Percentiles rank a stretch among this genome's conserved stretches.
Evolutionary conservation across 2,113 vertebrate species (phyloP).

Genomic region (Rhegmatorhina hoffmannsi): DNA sequence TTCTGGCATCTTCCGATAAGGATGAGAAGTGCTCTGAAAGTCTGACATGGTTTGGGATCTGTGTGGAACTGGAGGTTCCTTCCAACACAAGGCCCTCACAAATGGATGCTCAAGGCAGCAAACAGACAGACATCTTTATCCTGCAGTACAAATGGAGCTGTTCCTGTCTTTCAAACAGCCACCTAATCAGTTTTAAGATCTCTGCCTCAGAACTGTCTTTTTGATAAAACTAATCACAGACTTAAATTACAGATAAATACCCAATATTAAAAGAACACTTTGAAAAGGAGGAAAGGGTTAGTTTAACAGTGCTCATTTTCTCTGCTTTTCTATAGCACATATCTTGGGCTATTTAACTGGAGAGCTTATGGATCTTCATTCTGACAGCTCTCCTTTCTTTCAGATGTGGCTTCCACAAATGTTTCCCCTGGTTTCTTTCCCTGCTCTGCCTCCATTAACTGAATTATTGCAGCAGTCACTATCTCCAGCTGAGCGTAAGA

Average conservation of each 20-base stretch:
- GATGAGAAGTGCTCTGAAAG: background rate
- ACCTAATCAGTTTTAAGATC: slow-evolving; percentile 50
- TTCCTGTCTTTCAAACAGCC: slow-evolving; percentile 33
- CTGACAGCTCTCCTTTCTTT: slow-evolving; percentile 43
- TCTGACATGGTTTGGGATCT: background rate
- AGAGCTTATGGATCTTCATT: slow-evolving; percentile 23
- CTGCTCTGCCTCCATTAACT: background rate
- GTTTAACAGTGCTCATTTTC: slow-evolving; percentile 34
- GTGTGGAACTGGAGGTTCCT: background rate
- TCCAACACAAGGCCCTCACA: background rate
- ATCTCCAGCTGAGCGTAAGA: slow-evolving; percentile 2
- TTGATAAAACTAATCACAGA: slow-evolving; percentile 62
- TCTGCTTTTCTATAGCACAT: slow-evolving; percentile 8
- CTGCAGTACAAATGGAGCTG: background rate
- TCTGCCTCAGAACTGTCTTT: slow-evolving; percentile 53
- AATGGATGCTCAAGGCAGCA: background rate
- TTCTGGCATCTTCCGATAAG: background rate
- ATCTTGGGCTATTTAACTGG: slow-evolving; percentile 46
- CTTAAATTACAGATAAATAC: slow-evolving; percentile 67
- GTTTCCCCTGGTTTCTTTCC: background rate
- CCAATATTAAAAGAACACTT: slow-evolving; percentile 31
- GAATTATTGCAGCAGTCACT: background rate
- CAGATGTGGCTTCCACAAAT: background rate
- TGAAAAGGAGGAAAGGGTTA: slow-evolving; percentile 22
- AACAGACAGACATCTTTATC: background rate